phyloP scores from a whole-genome alignment of 2,888 invertebrate genomes.

The Elysia crispata region DNA sequence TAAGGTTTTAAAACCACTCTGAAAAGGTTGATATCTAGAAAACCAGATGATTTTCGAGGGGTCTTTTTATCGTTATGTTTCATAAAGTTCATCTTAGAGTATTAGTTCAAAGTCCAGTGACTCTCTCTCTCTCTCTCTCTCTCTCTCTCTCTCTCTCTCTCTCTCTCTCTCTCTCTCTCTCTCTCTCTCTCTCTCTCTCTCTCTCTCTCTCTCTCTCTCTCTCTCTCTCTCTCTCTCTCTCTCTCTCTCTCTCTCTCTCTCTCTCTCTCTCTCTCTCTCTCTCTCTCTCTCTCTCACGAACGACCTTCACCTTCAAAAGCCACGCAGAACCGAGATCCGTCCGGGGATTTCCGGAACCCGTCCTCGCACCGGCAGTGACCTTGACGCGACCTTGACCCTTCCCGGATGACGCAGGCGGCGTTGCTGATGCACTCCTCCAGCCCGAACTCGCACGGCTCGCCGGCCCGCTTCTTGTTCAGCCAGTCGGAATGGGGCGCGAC shows the following conservation, averaged over 20 bases:
- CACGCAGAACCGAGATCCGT: not conserved
- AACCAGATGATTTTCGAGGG: no score
- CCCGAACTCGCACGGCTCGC: conserved; percentile 1
- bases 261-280: not conserved
- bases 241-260: conserved; percentile 22
- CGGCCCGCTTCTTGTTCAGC: not conserved
- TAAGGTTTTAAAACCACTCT: no score
- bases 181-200: not conserved
- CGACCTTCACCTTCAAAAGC: not conserved
- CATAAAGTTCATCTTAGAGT: no score
- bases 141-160: no score
- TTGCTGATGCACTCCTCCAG: conserved; percentile 25
- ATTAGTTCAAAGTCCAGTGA: no score
- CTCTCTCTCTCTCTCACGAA: no score
- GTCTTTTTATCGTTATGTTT: no score
- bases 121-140: no score
- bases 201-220: not conserved
- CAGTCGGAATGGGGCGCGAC: not conserved
- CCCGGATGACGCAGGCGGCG: conserved; percentile 5
- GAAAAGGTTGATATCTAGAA: no score
- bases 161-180: no score
- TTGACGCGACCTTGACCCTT: conserved; percentile 5
- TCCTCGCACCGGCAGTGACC: conserved; percentile 24
- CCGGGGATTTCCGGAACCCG: not conserved
- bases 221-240: not conserved